phyloP scores from a whole-genome alignment of 1,140 invertebrate species.

The Piezodorus guildinii region DNA sequence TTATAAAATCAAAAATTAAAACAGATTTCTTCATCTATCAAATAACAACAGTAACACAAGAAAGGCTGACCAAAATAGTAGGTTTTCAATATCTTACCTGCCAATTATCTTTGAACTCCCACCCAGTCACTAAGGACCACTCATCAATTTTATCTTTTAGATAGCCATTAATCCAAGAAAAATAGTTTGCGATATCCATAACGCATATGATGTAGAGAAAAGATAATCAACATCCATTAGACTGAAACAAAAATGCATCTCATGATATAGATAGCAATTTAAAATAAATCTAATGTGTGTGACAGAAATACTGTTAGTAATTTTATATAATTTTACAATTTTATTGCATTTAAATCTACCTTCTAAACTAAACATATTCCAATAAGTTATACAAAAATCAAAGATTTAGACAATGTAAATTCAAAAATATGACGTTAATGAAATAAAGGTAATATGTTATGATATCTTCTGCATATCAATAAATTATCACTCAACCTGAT shows the following conservation, averaged over 20 bases:
- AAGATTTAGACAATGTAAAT: too few species aligned
- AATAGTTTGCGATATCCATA: background rate
- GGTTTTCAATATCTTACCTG: background rate
- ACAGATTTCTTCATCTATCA: background rate
- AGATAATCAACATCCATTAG: background rate
- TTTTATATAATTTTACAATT: too few species aligned
- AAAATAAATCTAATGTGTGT: background rate
- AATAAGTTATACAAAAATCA: too few species aligned
- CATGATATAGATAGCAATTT: background rate
- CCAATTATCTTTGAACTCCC: background rate
- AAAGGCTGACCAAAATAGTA: background rate
- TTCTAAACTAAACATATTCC: too few species aligned
- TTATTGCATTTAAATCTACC: too few species aligned
- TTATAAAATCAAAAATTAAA: background rate
- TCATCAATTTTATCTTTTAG: background rate
- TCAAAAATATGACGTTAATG: too few species aligned
- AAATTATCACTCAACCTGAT: too few species aligned
- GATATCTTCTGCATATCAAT: too few species aligned
- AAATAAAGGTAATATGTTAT: too few species aligned
- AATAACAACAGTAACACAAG: background rate
- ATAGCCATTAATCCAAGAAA: background rate
- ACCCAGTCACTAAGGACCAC: background rate
- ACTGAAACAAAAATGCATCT: background rate
- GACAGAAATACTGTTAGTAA: background rate
- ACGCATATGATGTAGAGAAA: background rate